A percentile compares a stretch with the other conserved stretches of the same genome.
phyloP scores from a whole-genome alignment of 2,113 vertebrate genomes.

The Eolophus roseicapilla region DNA sequence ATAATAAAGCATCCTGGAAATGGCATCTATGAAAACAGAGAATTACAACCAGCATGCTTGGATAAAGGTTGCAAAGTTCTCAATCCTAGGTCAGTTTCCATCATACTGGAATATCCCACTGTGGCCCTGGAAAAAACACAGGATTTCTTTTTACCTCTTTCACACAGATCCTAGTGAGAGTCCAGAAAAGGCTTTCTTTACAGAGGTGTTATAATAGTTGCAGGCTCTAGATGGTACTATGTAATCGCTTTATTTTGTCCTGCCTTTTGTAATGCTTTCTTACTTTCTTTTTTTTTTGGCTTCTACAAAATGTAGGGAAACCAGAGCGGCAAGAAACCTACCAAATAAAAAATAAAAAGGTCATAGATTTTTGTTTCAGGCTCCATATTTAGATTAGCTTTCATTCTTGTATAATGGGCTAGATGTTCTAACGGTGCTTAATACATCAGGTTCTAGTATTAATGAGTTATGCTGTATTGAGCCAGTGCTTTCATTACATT shows the following conservation, averaged over 20 bases:
- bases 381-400: slow-evolving; percentile 34
- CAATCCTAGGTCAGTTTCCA: background rate
- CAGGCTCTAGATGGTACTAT: slow-evolving; percentile 71
- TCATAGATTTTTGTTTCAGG: slow-evolving; percentile 42
- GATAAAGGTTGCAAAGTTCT: background rate
- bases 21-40: background rate
- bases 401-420: slow-evolving; percentile 5
- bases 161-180: background rate
- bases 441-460: background rate
- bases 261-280: background rate
- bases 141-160: background rate
- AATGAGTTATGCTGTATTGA: slow-evolving; percentile 14
- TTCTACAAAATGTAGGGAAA: slow-evolving; percentile 35
- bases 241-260: background rate
- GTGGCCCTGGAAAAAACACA: background rate
- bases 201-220: background rate
- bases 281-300: background rate
- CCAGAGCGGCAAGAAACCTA: background rate
- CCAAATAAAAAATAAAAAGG: slow-evolving; percentile 16
- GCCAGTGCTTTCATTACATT: background rate
- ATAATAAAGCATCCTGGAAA: background rate
- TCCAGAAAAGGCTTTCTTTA: background rate
- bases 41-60: background rate
- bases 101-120: background rate
- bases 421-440: slow-evolving; percentile 31